Evolutionary conservation across 2,888 invertebrate genomes (phyloP), one percentile per base, ranked within the genome.

Genomic region (Dasysyrphus tricinctus): DNA sequence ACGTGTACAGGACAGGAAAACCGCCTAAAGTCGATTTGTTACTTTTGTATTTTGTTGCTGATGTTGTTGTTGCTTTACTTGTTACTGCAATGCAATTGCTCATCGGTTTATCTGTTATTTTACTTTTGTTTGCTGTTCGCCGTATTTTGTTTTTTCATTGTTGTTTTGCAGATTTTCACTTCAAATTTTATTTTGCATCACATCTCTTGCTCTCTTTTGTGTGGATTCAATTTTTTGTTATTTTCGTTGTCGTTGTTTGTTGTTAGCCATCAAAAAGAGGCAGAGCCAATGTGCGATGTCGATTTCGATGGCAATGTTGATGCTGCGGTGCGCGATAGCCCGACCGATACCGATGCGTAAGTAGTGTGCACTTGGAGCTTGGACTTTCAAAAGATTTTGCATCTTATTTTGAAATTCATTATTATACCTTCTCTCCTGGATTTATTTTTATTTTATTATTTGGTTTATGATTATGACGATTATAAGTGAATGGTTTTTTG

Each of bases 31-130:
- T 49, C 67, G 49, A 67, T 67, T 67, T 67, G 67, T 67, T 65
- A 65, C 65, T 65, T 61, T 16, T 69, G 67, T 59, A 3, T 47
- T 63, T 49, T 77, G 44, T 32, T 67, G 56, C 24, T 76, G n/a
- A n/a, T n/a, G 42, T 49, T 44, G 61, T 70, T 69, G 59, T 42
- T 56, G 75, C 34, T 24, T 77, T 74, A 59, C 69, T 61, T 78
- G 73, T 81, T 81, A 82, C 82, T 79, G 75, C 32, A 47, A 65
- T 75, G 82, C 82, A 86, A 86, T 86, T 86, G 86, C 86, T 86
- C 86, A 86, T 80, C 79, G 42, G 79, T 65, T 67, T 86, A 78
- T 86, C 86, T 78, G 78, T 86, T 77, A 42, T 67, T 85, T 57
- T 77, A 37, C 32, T 63, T 70, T 61, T 70, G 56, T 63, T 59